Percentiles rank a stretch among this genome's conserved stretches.
Conservation (phyloP, 2,113 vertebrate species). For the Heliornis fulica region DNA sequence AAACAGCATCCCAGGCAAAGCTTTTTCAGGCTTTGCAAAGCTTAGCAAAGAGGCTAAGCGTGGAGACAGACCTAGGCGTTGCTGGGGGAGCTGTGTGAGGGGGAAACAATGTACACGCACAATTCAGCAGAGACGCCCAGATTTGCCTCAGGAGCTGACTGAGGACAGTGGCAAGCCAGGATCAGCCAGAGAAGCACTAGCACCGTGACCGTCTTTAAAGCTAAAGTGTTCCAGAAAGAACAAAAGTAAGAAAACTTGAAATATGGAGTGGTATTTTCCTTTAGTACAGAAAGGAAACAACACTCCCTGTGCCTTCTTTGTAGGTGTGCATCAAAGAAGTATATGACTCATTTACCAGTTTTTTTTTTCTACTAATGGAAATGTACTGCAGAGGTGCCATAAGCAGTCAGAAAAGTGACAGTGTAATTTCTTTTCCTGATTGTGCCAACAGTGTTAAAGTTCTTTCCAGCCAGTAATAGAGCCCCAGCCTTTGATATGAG, state of each 20-base stretch:
- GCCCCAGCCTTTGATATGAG: background rate
- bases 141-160: background rate
- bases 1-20: background rate
- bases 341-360: background rate
- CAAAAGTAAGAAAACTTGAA: background rate
- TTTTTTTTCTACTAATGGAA: background rate
- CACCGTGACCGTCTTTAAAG: background rate
- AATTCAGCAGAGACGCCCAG: background rate
- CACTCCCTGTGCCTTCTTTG: background rate
- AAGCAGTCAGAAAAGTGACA: background rate
- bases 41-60: background rate
- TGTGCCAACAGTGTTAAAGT: background rate
- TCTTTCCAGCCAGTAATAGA: background rate
- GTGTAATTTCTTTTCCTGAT: background rate
- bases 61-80: background rate
- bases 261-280: background rate
- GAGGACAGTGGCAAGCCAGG: background rate
- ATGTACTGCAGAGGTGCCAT: background rate
- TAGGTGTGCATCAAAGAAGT: background rate
- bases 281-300: background rate
- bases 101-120: background rate
- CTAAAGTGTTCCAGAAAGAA: background rate
- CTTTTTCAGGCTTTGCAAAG: slow-evolving; percentile 5
- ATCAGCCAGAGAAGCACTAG: background rate
- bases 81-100: background rate